phyloP scores from a whole-genome alignment of 1,140 invertebrate species.

The Oscheius sp. region DNA sequence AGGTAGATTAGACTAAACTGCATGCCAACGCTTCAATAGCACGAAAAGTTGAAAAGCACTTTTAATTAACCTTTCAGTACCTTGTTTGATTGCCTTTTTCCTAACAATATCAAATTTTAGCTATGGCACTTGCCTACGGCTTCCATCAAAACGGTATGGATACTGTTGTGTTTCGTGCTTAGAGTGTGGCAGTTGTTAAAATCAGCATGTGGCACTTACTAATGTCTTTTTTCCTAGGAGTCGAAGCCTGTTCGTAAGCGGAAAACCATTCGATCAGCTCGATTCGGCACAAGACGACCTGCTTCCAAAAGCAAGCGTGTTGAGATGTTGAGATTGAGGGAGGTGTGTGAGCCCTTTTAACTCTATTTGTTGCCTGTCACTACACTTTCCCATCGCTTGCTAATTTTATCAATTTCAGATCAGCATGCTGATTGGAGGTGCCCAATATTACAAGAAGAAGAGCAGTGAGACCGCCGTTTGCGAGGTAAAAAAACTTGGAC shows the following conservation, averaged over 20 bases:
- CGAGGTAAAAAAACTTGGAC: constrained; percentile 4
- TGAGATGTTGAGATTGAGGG: constrained; percentile 11
- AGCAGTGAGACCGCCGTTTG: constrained; percentile 38
- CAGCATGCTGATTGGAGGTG: constrained; percentile 51
- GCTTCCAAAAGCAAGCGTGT: constrained; percentile 31
- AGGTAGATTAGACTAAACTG: neutral
- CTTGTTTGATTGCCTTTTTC: too few relatives aligned
- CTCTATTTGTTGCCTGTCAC: constrained; percentile 1
- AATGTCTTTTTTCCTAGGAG: neutral
- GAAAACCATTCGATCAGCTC: neutral
- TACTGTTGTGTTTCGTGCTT: too few relatives aligned
- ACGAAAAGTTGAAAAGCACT: too few relatives aligned
- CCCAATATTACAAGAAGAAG: constrained; percentile 59
- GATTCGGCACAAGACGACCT: neutral
- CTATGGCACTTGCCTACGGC: too few relatives aligned
- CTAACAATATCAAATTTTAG: too few relatives aligned
- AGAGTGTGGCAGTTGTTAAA: too few relatives aligned
- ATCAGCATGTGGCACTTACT: too few relatives aligned
- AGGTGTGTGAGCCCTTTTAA: constrained; percentile 9
- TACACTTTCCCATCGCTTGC: neutral
- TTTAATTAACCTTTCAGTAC: too few relatives aligned
- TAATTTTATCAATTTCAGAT: neutral
- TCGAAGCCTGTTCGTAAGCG: constrained; percentile 6
- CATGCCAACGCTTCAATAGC: too few relatives aligned
- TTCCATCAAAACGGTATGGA: too few relatives aligned